phyloP scores from a whole-genome alignment of 2,888 invertebrate species.

The Apamea sordens region DNA sequence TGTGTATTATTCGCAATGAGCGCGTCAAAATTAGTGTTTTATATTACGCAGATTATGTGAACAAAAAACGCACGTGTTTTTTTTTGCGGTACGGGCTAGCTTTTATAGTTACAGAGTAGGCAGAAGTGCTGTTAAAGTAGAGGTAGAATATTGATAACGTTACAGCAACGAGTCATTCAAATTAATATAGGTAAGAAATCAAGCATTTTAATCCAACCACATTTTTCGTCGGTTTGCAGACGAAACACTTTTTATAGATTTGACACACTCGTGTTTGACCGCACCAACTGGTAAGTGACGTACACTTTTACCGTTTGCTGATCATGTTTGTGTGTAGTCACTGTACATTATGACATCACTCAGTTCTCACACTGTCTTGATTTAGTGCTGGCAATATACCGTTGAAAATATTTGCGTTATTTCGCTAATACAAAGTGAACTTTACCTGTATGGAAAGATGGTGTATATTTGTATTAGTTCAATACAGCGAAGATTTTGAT shows the following conservation, averaged over 20 bases:
- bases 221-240: constrained; percentile 48
- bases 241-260: constrained; percentile 52
- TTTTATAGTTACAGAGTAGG: neutral
- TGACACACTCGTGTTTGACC: constrained; percentile 49
- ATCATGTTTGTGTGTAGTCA: constrained; percentile 23
- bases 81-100: neutral
- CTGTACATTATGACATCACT: constrained; percentile 29
- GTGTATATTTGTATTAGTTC: constrained; percentile 8
- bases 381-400: neutral
- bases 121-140: neutral
- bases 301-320: constrained; percentile 33
- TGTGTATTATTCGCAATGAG: neutral
- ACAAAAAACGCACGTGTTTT: neutral
- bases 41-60: neutral
- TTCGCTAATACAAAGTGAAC: constrained; percentile 12
- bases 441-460: neutral
- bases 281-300: constrained; percentile 46
- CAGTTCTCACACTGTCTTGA: constrained; percentile 8
- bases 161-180: constrained; percentile 8
- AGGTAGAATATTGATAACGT: constrained; percentile 4
- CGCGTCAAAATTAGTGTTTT: neutral
- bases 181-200: constrained; percentile 29
- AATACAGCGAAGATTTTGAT: neutral
- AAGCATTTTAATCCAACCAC: constrained; percentile 36
- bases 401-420: neutral